Conservation (phyloP, 2,888 invertebrate genomes). For the Lampropteryx suffumata region DNA sequence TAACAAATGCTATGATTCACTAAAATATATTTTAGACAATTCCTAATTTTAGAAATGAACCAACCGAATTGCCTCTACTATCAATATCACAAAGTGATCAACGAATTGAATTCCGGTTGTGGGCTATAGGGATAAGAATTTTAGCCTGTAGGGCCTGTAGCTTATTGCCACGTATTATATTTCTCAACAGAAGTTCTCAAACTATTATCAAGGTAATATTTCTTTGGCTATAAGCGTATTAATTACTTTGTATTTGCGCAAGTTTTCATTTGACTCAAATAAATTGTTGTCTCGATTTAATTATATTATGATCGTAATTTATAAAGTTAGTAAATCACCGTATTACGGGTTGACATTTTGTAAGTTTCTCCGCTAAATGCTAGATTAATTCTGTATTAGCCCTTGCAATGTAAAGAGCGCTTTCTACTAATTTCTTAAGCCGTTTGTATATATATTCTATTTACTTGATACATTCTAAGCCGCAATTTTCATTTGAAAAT, state of each 20-base stretch:
- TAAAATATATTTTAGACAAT: too few species aligned
- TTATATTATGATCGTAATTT: slow-evolving; percentile 26
- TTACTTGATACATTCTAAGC: slow-evolving; percentile 13
- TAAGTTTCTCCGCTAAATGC: slow-evolving; percentile 21
- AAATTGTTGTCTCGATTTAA: slow-evolving; percentile 28
- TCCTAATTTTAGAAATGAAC: too few species aligned
- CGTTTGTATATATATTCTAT: slow-evolving; percentile 16
- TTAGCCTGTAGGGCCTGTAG: too few species aligned
- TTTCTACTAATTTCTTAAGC: slow-evolving; percentile 25
- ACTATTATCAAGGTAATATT: slow-evolving; percentile 12
- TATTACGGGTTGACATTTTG: slow-evolving; percentile 12
- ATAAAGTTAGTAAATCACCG: slow-evolving; percentile 18
- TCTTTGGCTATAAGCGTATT: slow-evolving; percentile 13
- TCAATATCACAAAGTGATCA: too few species aligned
- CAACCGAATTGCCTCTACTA: too few species aligned
- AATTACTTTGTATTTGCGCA: slow-evolving; percentile 29
- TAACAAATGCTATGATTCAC: too few species aligned
- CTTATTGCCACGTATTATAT: slow-evolving; percentile 1
- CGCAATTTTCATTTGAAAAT: slow-evolving; percentile 10
- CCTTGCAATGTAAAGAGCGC: slow-evolving; percentile 14
- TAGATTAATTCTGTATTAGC: slow-evolving; percentile 19
- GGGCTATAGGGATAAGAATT: too few species aligned
- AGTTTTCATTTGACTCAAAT: slow-evolving; percentile 31
- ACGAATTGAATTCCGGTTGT: too few species aligned
- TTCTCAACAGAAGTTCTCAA: slow-evolving; percentile 11